Evolutionary conservation across 2,797 vertebrate species (phyloP).

Genomic region (Hydrolagus colliei): DNA sequence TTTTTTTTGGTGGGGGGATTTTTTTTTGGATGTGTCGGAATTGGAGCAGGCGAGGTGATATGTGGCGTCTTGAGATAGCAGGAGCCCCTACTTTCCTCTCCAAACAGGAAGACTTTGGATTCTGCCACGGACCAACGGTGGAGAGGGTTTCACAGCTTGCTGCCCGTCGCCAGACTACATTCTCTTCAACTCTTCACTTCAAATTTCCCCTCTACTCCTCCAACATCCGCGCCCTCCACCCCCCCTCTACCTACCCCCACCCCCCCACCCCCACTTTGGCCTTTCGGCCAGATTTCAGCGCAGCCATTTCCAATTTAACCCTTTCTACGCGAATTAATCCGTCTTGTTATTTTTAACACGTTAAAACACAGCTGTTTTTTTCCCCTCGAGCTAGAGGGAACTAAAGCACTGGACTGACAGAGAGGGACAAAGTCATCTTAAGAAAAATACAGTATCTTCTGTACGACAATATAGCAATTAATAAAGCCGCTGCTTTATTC

Average conservation of each 20-base stretch:
- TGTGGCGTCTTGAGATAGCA: constrained; percentile 46
- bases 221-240: constrained; percentile 40
- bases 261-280: neutral
- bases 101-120: constrained; percentile 41
- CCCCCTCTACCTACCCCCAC: constrained; percentile 17
- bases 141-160: constrained; percentile 42
- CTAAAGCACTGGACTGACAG: too few species aligned
- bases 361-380: too few species aligned
- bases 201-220: constrained; percentile 46
- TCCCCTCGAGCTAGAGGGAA: too few species aligned
- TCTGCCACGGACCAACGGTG: neutral
- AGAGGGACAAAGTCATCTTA: too few species aligned
- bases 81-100: constrained; percentile 22
- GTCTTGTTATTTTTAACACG: too few species aligned
- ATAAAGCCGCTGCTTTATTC: too few species aligned
- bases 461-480: too few species aligned
- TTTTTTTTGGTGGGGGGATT: constrained; percentile 24
- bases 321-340: too few species aligned
- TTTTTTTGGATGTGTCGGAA: constrained; percentile 46
- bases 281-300: too few species aligned
- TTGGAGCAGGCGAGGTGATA: constrained; percentile 52
- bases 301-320: too few species aligned
- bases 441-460: too few species aligned
- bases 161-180: constrained; percentile 46
- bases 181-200: constrained; percentile 31